phyloP scores from a whole-genome alignment of 2,888 invertebrate genomes.

The Carpatolechia fugitivella region DNA sequence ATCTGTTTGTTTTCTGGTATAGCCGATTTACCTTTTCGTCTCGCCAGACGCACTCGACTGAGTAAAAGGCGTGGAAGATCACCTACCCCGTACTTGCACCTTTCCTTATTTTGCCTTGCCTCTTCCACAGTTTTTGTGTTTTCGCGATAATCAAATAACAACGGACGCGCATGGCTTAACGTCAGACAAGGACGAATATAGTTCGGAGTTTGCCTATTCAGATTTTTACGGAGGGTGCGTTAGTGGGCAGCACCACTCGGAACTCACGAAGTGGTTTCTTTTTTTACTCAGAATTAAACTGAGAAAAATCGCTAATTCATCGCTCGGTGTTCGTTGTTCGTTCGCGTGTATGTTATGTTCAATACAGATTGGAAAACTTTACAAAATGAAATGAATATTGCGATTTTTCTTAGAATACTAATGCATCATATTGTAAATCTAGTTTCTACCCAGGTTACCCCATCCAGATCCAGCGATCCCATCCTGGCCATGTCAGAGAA shows the following conservation, averaged over 20 bases:
- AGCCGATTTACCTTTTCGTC: slow-evolving; percentile 63
- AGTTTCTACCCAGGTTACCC: slow-evolving; percentile 72
- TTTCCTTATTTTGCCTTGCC: slow-evolving; percentile 69
- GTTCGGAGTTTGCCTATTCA: slow-evolving; percentile 42
- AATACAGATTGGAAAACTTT: slow-evolving; percentile 29
- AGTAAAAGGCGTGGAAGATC: slow-evolving; percentile 35
- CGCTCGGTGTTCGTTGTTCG: slow-evolving; percentile 12
- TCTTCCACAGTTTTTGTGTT: slow-evolving; percentile 50
- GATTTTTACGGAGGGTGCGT: slow-evolving; percentile 50
- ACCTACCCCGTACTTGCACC: slow-evolving; percentile 59
- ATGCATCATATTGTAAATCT: slow-evolving; percentile 47
- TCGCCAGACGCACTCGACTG: slow-evolving; percentile 44
- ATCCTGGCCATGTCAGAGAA: slow-evolving; percentile 72
- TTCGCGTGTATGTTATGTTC: slow-evolving; percentile 26
- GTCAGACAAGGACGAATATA: slow-evolving; percentile 41
- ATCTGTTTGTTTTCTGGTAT: slow-evolving; percentile 80
- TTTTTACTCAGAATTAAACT: slow-evolving; percentile 29
- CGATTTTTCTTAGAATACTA: slow-evolving; percentile 52
- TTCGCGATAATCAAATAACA: slow-evolving; percentile 58
- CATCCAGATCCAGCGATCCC: slow-evolving; percentile 75
- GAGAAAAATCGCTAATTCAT: slow-evolving; percentile 52
- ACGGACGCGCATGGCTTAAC: slow-evolving; percentile 68
- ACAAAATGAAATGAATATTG: slow-evolving; percentile 26
- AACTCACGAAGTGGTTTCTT: slow-evolving; percentile 67
- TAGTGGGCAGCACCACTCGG: slow-evolving; percentile 74